Conservation (phyloP, 2,888 invertebrate genomes). For the Lissonota sp. region DNA sequence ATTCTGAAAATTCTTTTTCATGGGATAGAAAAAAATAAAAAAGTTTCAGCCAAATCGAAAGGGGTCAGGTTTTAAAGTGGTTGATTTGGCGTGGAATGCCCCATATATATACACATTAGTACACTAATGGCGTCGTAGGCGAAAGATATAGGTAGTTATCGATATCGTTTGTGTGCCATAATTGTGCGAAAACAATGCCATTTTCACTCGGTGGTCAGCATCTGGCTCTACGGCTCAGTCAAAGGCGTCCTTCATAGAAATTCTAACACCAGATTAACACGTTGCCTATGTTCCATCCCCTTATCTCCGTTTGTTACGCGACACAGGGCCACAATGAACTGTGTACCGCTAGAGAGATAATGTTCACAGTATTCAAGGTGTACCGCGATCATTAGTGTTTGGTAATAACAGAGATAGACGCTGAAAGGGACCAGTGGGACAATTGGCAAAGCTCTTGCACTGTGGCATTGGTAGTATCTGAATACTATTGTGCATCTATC, state of each 20-base stretch:
- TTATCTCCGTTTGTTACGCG: constrained; percentile 26
- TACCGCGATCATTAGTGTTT: constrained; percentile 34
- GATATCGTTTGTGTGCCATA: neutral
- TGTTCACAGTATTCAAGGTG: constrained; percentile 30
- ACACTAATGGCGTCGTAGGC: constrained; percentile 21
- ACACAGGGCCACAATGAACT: constrained; percentile 9
- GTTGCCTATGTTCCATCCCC: constrained; percentile 30
- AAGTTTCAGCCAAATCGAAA: no score
- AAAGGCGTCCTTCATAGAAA: constrained; percentile 50
- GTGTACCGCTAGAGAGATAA: constrained; percentile 20
- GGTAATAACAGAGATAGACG: constrained; percentile 30
- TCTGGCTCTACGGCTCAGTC: constrained; percentile 45
- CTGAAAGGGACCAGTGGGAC: constrained; percentile 26
- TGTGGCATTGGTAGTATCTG: constrained; percentile 18
- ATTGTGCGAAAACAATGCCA: constrained; percentile 41
- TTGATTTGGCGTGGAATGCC: no score
- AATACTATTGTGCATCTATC: no score
- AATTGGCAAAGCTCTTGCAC: constrained; percentile 37
- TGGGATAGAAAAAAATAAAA: no score
- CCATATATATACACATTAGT: no score
- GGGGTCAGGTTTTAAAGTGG: no score
- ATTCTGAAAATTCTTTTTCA: no score
- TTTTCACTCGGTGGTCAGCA: constrained; percentile 50
- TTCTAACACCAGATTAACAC: constrained; percentile 64
- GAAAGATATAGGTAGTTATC: constrained; percentile 37